phyloP scores from a whole-genome alignment of 2,888 invertebrate genomes.

The Scaeva pyrastri region DNA sequence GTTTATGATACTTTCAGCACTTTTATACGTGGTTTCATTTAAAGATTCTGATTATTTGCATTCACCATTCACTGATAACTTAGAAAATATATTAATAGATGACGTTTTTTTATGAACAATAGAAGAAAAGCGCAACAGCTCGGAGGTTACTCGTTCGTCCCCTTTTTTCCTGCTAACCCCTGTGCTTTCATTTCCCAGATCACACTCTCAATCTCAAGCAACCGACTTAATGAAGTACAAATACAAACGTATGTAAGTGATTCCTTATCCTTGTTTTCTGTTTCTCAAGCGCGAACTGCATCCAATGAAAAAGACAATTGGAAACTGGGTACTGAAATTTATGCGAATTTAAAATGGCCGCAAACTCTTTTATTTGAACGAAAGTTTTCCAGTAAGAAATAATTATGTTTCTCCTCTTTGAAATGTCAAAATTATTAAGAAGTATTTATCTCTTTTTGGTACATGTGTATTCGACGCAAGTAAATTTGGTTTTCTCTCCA shows the following conservation, averaged over 20 bases:
- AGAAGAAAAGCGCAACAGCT: conserved; percentile 68
- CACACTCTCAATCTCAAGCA: conserved; percentile 42
- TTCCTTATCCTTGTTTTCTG: not conserved
- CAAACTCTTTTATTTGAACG: conserved; percentile 23
- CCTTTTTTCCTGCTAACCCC: conserved; percentile 19
- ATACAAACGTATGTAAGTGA: conserved; percentile 62
- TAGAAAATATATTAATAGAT: not conserved
- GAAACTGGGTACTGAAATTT: conserved; percentile 49
- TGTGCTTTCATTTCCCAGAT: not conserved
- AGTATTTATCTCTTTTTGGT: not conserved
- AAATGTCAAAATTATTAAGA: conserved; percentile 37
- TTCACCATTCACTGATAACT: not conserved
- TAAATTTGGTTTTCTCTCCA: not conserved
- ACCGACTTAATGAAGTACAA: conserved; percentile 57
- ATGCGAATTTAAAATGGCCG: conserved; percentile 70
- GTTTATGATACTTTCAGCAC: conserved; percentile 46
- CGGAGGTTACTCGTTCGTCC: conserved; percentile 34
- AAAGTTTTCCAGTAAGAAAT: conserved; percentile 34
- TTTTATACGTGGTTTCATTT: conserved; percentile 11
- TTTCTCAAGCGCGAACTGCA: conserved; percentile 13
- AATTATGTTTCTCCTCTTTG: conserved; percentile 5
- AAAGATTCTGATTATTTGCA: conserved; percentile 2
- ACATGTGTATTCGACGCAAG: not conserved
- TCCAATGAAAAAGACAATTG: conserved; percentile 64
- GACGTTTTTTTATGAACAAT: conserved; percentile 15